These are phyloP conservation scores for Myoxocephalus aenaeus DNA, from an alignment of 2,797 vertebrate genomes.

Conservation along the genomic window DNA sequence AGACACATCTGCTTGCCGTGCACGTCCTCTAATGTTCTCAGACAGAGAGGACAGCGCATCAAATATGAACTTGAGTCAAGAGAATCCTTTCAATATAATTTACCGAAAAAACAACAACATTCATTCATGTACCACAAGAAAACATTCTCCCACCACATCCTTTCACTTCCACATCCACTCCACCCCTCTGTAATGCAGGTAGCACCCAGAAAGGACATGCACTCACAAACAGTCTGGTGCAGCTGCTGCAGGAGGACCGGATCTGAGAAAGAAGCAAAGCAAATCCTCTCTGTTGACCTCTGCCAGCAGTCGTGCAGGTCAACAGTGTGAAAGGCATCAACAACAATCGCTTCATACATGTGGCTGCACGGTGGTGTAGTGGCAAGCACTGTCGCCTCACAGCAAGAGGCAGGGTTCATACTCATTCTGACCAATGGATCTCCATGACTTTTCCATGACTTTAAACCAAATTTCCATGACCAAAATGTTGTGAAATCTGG, in stretches of 20 bases:
- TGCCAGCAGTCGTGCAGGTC: no score
- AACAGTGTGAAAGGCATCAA: no score
- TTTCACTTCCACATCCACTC: constrained; percentile 6
- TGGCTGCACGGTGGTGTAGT: no score
- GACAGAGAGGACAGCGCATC: background rate
- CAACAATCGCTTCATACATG: no score
- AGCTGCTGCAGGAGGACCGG: background rate
- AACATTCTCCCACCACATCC: background rate
- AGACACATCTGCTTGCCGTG: constrained; percentile 41
- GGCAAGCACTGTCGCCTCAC: no score
- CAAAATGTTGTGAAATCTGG: no score
- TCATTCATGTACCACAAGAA: background rate
- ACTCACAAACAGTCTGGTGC: background rate
- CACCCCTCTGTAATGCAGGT: constrained; percentile 1
- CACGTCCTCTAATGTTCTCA: constrained; percentile 33
- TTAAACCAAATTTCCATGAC: no score
- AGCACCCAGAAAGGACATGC: background rate
- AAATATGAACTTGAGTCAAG: background rate
- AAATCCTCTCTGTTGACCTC: background rate
- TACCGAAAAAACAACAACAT: background rate
- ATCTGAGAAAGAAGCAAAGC: constrained; percentile 13
- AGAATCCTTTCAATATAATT: background rate
- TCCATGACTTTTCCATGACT: no score
- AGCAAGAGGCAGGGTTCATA: no score
- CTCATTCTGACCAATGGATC: no score